Percentiles rank a stretch among this genome's conserved stretches.
phyloP scores from a whole-genome alignment of 2,113 vertebrate genomes.

The Rostratula benghalensis region DNA sequence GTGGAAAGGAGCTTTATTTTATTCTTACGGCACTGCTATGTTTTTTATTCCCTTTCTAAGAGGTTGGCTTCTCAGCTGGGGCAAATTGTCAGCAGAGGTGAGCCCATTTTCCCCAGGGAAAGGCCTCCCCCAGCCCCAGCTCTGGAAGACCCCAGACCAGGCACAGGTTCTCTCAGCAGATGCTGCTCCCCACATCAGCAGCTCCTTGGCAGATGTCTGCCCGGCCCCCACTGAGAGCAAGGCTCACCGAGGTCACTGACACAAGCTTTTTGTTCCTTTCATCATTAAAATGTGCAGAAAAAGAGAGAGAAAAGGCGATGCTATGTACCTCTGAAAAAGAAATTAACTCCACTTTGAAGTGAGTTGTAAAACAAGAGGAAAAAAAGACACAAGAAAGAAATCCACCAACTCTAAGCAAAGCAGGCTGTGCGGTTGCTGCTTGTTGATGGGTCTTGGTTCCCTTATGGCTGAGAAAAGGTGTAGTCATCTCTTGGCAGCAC shows the following conservation, averaged over 20 bases:
- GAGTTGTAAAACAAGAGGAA: constrained; percentile 1
- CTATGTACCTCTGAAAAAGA: constrained; percentile 20
- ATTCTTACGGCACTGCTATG: neutral
- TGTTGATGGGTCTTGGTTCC: constrained; percentile 4
- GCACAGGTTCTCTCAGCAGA: neutral
- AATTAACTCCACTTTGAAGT: constrained; percentile 53
- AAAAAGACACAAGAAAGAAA: neutral
- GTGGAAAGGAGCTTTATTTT: neutral
- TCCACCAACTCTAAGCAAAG: neutral
- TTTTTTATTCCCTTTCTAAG: neutral
- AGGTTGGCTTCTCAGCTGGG: neutral
- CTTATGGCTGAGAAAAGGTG: constrained; percentile 30
- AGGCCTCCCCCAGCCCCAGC: neutral
- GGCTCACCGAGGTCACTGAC: neutral
- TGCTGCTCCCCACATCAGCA: fast-evolving
- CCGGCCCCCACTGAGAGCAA: fast-evolving
- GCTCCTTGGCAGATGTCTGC: neutral
- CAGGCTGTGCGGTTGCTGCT: neutral
- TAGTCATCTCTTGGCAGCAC: constrained; percentile 55
- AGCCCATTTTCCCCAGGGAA: neutral
- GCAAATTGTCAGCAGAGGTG: neutral
- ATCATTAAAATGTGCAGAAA: constrained; percentile 12
- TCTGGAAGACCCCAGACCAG: neutral
- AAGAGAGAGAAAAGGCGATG: neutral
- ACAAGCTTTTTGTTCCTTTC: constrained; percentile 10